Evolutionary conservation across 2,113 vertebrate species (phyloP), one percentile per base, ranked within the genome.

Genomic region (Phasianus colchicus): DNA sequence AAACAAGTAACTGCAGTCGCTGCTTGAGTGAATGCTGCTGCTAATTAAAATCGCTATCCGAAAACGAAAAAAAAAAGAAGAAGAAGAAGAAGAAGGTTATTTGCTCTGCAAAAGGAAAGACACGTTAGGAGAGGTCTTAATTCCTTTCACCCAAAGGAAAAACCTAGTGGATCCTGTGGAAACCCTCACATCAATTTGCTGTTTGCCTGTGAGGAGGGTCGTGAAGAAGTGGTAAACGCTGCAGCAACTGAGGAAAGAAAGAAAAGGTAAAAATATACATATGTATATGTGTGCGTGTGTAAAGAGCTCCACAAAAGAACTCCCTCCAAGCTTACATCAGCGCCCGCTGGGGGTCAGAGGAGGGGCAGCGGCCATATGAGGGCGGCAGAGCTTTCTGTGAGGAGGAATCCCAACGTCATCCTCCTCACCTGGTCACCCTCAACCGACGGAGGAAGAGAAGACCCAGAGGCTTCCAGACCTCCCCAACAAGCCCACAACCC

Each of bases 301-400:
- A 14, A 25, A 50, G 25, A 48, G 52, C 30, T 69, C 25, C 8
- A 1, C 30, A 9, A 19, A 10, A 2, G 5, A 10, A 25, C 16
- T 11, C 7, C 11, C 25, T 4, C n/a, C 7, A 12, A 48, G 14
- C 11, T 47, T 7, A 12, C 34, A n/a, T 29, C 58, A 15, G 22
- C 10, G 7, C 20, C n/a, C 3, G 8, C 50, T 11, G 22, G 1
- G 16, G 4, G 21, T 19, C 4, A 0, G 45, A 29, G 25, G 30
- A 7, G 4, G 3, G 13, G 19, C 45, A 38, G 6, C 43, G 38
- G 11, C 2, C 27, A 12, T 19, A 4, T 12, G 30, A 30, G 4
- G 3, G 4, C 32, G 5, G 11, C 17, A 0, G 1, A 9, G 1
- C 2, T 19, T 32, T 7, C 54, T 25, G 22, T 0, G 4, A 54